Evolutionary conservation across 2,888 invertebrate species (phyloP), one percentile per base, ranked within the genome.

Genomic region (Quadroppia sp.): DNA sequence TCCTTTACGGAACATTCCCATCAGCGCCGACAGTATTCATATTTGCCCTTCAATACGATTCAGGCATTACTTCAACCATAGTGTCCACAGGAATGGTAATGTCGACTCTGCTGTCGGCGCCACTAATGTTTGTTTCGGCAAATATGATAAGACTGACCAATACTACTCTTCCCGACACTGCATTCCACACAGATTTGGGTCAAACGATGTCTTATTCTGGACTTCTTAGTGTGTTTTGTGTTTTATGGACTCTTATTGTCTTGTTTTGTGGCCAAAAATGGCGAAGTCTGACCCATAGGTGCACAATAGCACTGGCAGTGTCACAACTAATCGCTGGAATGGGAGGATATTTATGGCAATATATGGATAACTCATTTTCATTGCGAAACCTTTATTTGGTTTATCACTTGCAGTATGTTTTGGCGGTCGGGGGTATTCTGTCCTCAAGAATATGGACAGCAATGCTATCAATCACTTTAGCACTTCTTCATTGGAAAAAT

Each of bases 1-100:
- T 97, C 83, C 85, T 97, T 0, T 96, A 96, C 81, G 96, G 97
- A 73, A 95, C 95, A 0, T 91, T 97, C 82, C 97, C 97, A 0
- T 89, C 94, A 0, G 96, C 96, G 0, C 96, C 96, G 0, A 93
- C 93, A n/a, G 92, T 94, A 0, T 95, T 96, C 82, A 93, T 97
- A 2, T 94, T 94, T 83, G 92, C 96, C 0, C 88, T 90, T 56
- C 89, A 92, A 77, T 95, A 94, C 81, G 88, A 89, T 78, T 83
- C 93, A 72, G 93, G 92, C 81, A 87, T 91, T 30, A 71, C 76
- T 17, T 69, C 77, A 30, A 72, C 77, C 28, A 72, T 78, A 3
- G 74, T 79, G n/a, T 77, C 79, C 40, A 75, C 76, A 28, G 76
- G 76, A 40, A 92, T 96, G 92, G 95, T 96, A 4, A 90, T 92